A percentile compares a stretch with the other conserved stretches of the same genome.
These are phyloP conservation scores for Dendroctonus ponderosae DNA, from an alignment of 1,140 invertebrate species.

Conservation along the genomic window DNA sequence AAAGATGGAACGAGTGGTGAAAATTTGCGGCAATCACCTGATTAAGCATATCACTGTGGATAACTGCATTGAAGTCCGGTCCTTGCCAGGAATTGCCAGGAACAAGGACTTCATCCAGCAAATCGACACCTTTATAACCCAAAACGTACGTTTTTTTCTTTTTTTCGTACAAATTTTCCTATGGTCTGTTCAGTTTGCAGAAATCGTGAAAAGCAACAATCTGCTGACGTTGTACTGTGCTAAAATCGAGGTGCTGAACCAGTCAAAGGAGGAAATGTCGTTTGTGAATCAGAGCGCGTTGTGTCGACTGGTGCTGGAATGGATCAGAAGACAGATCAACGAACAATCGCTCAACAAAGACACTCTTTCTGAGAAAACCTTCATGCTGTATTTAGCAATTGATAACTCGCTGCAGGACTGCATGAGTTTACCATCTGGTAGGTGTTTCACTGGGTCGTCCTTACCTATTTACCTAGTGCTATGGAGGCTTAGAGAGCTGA, in stretches of 20 bases:
- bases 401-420: slow-evolving; percentile 79
- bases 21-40: slow-evolving; percentile 70
- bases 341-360: slow-evolving; percentile 54
- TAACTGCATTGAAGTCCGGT: slow-evolving; percentile 71
- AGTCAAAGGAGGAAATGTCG: slow-evolving; percentile 63
- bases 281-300: slow-evolving; percentile 60
- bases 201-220: slow-evolving; percentile 58
- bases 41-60: slow-evolving; percentile 64
- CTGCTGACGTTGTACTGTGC: slow-evolving; percentile 64
- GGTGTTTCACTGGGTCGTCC: slow-evolving; percentile 10
- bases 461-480: too few relatives aligned
- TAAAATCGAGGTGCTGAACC: slow-evolving; percentile 66
- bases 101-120: slow-evolving; percentile 61
- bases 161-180: slow-evolving; percentile 4
- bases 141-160: slow-evolving; percentile 59
- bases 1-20: slow-evolving; percentile 69
- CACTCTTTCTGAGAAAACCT: slow-evolving; percentile 62
- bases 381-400: slow-evolving; percentile 73
- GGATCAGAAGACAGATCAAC: slow-evolving; percentile 60
- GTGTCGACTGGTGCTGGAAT: slow-evolving; percentile 66
- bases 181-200: slow-evolving; percentile 54
- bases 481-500: too few relatives aligned
- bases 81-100: slow-evolving; percentile 64
- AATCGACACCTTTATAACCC: slow-evolving; percentile 70
- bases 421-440: slow-evolving; percentile 63